These are phyloP conservation scores for Apamea crenata DNA, from an alignment of 2,888 invertebrate species.

Conservation along the genomic window DNA sequence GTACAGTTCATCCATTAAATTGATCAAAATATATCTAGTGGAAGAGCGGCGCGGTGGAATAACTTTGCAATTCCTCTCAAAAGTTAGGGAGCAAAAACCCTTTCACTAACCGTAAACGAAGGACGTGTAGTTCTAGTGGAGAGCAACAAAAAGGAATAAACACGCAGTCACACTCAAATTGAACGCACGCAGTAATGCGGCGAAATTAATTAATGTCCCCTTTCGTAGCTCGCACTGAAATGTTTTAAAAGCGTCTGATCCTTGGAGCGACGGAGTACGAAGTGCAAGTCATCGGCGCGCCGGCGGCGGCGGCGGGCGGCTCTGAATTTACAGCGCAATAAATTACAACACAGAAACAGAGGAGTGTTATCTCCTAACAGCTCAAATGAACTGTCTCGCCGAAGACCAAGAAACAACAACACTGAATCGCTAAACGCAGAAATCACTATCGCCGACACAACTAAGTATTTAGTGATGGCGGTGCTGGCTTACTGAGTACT, in stretches of 20 bases:
- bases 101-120: conserved; percentile 55
- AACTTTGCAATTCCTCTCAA: conserved; percentile 42
- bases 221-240: conserved; percentile 77
- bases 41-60: conserved; percentile 29
- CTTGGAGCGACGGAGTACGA: conserved; percentile 72
- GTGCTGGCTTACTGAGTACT: conserved; percentile 47
- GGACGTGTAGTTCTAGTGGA: conserved; percentile 50
- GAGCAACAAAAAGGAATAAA: conserved; percentile 73
- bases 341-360: conserved; percentile 83
- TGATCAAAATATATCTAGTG: conserved; percentile 51
- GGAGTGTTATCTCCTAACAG: conserved; percentile 85
- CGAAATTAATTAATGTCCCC: conserved; percentile 88
- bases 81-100: conserved; percentile 58
- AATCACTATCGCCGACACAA: conserved; percentile 65
- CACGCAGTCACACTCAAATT: conserved; percentile 80
- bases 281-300: conserved; percentile 86
- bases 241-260: conserved; percentile 82
- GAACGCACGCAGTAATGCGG: conserved; percentile 80
- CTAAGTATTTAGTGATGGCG: conserved; percentile 64
- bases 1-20: conserved; percentile 50
- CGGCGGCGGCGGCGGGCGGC: conserved; percentile 59
- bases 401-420: conserved; percentile 73
- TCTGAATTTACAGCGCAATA: conserved; percentile 86
- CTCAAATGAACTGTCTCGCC: conserved; percentile 85
- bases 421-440: conserved; percentile 70